Evolutionary conservation across 2,113 vertebrate genomes (phyloP).

Genomic region (Stictonetta naevosa): DNA sequence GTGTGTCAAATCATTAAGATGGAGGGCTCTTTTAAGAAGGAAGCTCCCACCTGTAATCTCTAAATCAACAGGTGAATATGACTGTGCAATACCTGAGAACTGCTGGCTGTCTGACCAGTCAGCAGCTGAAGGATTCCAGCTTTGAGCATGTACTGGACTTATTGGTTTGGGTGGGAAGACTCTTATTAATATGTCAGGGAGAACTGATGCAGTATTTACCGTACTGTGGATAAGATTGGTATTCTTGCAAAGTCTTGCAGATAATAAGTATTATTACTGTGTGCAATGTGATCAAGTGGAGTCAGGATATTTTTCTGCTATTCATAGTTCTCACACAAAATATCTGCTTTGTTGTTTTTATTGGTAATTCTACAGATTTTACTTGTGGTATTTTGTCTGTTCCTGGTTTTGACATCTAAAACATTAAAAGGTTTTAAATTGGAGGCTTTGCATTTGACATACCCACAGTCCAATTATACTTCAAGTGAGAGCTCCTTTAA

Average conservation of each 20-base stretch:
- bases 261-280: neutral
- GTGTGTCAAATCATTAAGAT: neutral
- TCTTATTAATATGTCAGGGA: neutral
- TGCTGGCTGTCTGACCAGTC: constrained; percentile 3
- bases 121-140: neutral
- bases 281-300: neutral
- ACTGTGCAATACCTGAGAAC: neutral
- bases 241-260: neutral
- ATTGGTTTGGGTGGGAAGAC: neutral
- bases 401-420: constrained; percentile 1
- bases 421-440: constrained; percentile 32
- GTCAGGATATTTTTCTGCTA: neutral
- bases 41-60: constrained; percentile 11
- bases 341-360: neutral
- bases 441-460: constrained; percentile 7
- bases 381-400: neutral
- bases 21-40: neutral
- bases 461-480: neutral
- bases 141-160: neutral
- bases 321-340: neutral
- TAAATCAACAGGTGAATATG: constrained; percentile 41
- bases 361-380: neutral
- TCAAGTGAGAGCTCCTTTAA: neutral
- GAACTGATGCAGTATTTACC: neutral
- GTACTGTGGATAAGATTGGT: neutral